Evolutionary conservation across 2,888 invertebrate species (phyloP).

Genomic region (Eupithecia centaureata): DNA sequence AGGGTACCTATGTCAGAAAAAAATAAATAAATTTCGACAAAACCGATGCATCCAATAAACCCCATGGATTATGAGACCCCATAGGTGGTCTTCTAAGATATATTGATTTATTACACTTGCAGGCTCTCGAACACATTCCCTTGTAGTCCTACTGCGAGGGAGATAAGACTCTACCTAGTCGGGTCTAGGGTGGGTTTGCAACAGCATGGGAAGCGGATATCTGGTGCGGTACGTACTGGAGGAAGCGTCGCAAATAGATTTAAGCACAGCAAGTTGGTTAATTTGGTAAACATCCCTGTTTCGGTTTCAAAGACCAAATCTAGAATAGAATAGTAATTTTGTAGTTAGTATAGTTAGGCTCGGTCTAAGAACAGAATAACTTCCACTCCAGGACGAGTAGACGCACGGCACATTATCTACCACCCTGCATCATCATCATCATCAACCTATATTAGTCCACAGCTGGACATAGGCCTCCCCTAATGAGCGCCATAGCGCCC

Average conservation of each 20-base stretch:
- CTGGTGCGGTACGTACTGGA: slow-evolving; percentile 9
- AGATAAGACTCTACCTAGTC: background rate
- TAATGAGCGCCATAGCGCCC: too few species aligned
- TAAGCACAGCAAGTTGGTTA: slow-evolving; percentile 4
- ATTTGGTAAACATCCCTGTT: slow-evolving; percentile 8
- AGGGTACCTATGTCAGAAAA: too few species aligned
- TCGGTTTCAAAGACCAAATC: background rate
- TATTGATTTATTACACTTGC: slow-evolving; percentile 11
- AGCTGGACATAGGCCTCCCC: too few species aligned
- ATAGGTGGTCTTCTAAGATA: slow-evolving; percentile 13
- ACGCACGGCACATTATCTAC: too few species aligned
- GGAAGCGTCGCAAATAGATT: slow-evolving; percentile 13
- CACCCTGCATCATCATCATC: too few species aligned
- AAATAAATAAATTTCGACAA: background rate
- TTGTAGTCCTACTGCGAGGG: slow-evolving; percentile 6
- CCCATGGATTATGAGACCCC: background rate
- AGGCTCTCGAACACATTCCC: slow-evolving; percentile 14
- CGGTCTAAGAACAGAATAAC: background rate
- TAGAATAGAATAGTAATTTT: background rate
- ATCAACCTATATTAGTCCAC: too few species aligned
- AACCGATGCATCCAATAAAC: background rate
- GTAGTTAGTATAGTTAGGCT: background rate
- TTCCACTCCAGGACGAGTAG: background rate
- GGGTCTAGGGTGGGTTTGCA: background rate
- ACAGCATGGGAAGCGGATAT: slow-evolving; percentile 6